Conservation (phyloP, 2,797 vertebrate genomes). For the Acipenser transmontanus region DNA sequence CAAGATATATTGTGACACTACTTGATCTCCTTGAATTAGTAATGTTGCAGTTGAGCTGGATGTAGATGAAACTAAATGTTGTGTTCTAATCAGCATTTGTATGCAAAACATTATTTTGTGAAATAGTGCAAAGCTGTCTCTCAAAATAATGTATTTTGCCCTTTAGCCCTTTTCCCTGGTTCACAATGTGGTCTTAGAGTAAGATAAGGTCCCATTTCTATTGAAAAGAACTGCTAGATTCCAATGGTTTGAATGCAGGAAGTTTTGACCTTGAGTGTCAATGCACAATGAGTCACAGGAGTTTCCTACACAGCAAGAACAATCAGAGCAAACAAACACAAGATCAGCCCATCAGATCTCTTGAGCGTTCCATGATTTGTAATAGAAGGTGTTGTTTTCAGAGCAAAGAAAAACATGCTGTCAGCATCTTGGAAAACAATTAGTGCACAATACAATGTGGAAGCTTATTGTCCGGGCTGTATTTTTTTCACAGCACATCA, state of each 20-base stretch:
- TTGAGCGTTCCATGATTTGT: neutral
- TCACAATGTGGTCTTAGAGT: neutral
- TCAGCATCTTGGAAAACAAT: slow-evolving; percentile 2
- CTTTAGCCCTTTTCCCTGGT: neutral
- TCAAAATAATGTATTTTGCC: neutral
- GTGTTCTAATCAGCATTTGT: too few species aligned
- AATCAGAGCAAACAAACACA: neutral
- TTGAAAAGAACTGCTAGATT: neutral
- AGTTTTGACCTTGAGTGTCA: slow-evolving; percentile 6
- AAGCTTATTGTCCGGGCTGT: neutral
- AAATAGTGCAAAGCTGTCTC: neutral
- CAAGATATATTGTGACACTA: too few species aligned
- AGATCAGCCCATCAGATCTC: slow-evolving; percentile 1
- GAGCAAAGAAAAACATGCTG: slow-evolving; percentile 1
- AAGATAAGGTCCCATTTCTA: neutral
- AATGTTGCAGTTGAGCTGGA: too few species aligned
- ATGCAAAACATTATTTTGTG: neutral
- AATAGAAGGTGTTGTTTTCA: neutral
- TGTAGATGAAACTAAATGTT: too few species aligned
- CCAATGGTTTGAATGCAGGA: slow-evolving; percentile 16
- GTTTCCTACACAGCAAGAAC: neutral
- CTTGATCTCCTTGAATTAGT: too few species aligned
- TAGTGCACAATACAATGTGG: neutral
- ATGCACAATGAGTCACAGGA: slow-evolving; percentile 2
- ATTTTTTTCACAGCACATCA: too few species aligned